These are phyloP conservation scores for Cybosia mesomella DNA, from an alignment of 2,888 invertebrate species.

Conservation along the genomic window DNA sequence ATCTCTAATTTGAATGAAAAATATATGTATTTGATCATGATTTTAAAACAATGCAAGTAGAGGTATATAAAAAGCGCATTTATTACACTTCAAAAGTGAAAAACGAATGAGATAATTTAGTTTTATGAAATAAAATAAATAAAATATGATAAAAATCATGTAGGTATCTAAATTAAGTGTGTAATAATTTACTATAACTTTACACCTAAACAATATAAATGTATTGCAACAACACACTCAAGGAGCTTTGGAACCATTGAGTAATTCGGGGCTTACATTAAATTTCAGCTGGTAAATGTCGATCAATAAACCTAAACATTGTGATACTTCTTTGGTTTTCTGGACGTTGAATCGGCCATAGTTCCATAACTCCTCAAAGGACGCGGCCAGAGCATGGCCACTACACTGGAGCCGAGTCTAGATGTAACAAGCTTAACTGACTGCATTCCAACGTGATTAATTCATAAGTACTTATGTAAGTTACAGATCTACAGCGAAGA, in stretches of 20 bases:
- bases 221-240: slow-evolving; percentile 84
- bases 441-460: slow-evolving; percentile 69
- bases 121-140: slow-evolving; percentile 81
- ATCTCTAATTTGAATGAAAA: slow-evolving; percentile 75
- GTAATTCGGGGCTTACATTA: slow-evolving; percentile 73
- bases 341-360: slow-evolving; percentile 69
- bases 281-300: slow-evolving; percentile 78
- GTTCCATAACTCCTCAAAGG: slow-evolving; percentile 83
- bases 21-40: slow-evolving; percentile 84
- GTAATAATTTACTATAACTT: slow-evolving; percentile 86
- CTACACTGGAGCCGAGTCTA: slow-evolving; percentile 42
- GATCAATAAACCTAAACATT: slow-evolving; percentile 77
- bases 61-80: slow-evolving; percentile 83
- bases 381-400: slow-evolving; percentile 47
- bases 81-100: slow-evolving; percentile 84
- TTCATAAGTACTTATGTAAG: slow-evolving; percentile 85
- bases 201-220: slow-evolving; percentile 84
- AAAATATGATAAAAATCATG: slow-evolving; percentile 81
- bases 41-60: slow-evolving; percentile 82
- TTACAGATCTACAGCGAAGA: slow-evolving; percentile 86
- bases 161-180: slow-evolving; percentile 79
- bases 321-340: slow-evolving; percentile 85
- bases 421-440: slow-evolving; percentile 48
- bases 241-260: slow-evolving; percentile 85
- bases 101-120: slow-evolving; percentile 76